Base-by-base conservation (phyloP, 2,797 vertebrate genomes). In the Melanitta fusca region DNA sequence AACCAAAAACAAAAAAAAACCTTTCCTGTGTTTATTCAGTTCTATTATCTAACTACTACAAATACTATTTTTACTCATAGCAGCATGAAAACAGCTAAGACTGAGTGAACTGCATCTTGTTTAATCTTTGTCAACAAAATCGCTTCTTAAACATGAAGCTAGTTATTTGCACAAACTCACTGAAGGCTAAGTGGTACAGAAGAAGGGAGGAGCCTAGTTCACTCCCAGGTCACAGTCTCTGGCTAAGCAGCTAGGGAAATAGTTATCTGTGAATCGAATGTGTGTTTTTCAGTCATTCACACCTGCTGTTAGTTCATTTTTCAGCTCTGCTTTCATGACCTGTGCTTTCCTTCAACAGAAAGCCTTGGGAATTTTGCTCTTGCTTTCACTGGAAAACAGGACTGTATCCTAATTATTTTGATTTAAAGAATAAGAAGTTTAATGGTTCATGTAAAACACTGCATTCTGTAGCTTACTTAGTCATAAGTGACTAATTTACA, bases 401-500 rank as follows among this genome's bases (percentile, higher is more conserved):
- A 38, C 32, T 58, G 19, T 70, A 49, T 80, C 45, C 49, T 57
- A 91, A 77, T 79, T 85, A 73, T 36, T 92, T 94, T 80, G 53
- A 65, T 74, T 81, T 89, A 30, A 85, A 91, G 75, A 83, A 47
- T 75, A 88, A 13, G 11, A 41, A 68, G 11, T 74, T 70, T 71
- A 92, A 19, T 71, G 20, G 13, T 79, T 85, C 69, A 57, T 85
- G 32, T 78, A 83, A 85, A 94, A 57, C 77, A 74, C 54, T 66
- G 41, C 25, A 21, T 87, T 82, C 65, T 82, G 47, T 64, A 73
- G 60, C 74, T 95, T 77, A 47, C 47, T 93, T 91, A 93, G 79
- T 91, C 82, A 49, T 80, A 91, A 93, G 20, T 92, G 87, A 85
- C 71, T 96, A 87, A 96, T 95, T 87, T 91, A 49, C 53, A 64